phyloP scores from a whole-genome alignment of 2,113 vertebrate genomes.

The Dicentrarchus labrax region DNA sequence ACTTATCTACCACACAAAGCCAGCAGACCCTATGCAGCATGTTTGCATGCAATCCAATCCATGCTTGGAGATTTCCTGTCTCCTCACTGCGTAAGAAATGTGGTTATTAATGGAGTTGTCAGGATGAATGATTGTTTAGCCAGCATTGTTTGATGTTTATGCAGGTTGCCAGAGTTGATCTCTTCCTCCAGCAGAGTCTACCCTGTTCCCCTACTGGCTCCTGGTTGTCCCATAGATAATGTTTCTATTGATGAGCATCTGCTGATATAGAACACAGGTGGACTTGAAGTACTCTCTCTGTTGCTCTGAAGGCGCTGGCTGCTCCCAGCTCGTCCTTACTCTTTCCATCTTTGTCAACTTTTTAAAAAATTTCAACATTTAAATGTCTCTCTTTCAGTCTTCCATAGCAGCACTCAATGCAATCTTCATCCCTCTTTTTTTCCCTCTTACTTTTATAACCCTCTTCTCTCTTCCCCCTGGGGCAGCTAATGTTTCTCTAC shows the following conservation, averaged over 20 bases:
- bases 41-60: conserved; percentile 30
- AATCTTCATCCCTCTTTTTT: conserved; percentile 1
- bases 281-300: conserved; percentile 14
- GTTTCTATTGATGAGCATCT: conserved; percentile 56
- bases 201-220: conserved; percentile 40
- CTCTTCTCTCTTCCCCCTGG: conserved; percentile 54
- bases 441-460: conserved; percentile 27
- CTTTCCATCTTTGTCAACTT: conserved; percentile 16
- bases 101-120: conserved; percentile 67
- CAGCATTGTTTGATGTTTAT: conserved; percentile 48
- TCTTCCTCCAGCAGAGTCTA: not conserved
- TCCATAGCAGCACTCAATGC: conserved; percentile 11
- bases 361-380: conserved; percentile 8
- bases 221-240: conserved; percentile 53
- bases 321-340: not conserved
- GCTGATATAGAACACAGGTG: conserved; percentile 30
- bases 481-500: conserved; percentile 76
- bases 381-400: conserved; percentile 9
- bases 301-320: not conserved
- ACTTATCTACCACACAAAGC: conserved; percentile 55
- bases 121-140: conserved; percentile 68
- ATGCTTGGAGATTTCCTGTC: conserved; percentile 37
- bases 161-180: conserved; percentile 50
- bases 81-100: conserved; percentile 25
- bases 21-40: conserved; percentile 35